Base-by-base conservation (phyloP, 2,113 vertebrate genomes). In the Manacus vitellinus region DNA sequence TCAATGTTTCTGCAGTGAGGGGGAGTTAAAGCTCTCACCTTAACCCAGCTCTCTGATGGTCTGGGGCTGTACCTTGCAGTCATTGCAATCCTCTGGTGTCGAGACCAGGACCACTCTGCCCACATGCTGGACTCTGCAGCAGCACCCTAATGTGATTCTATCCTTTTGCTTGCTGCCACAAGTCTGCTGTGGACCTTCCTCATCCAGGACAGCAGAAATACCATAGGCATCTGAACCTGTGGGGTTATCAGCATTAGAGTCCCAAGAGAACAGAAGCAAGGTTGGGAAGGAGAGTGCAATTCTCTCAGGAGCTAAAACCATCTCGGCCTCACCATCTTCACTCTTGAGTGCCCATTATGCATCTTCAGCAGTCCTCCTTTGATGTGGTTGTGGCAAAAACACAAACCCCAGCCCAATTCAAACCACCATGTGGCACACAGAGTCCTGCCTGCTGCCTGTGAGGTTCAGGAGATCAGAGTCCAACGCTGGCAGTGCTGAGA, bases 351-450 rank as follows among this genome's bases (percentile, higher is more conserved):
- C 68, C 12, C 63, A 23, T 3, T 9, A 28, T 4, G 13, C 37
- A 44, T 4, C 13, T 52, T 71, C 27, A 65, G 12, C 14, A 24
- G 31, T 9, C 21, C 21, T 66, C 33, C 24, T 65, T n/a, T 10
- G 44, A 61, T 4, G 4, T 20, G 28, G 22, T 7, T 37, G 39
- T 31, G 55, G 37, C 22, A 44, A 75, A 88, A 47, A 3, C 8
- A 41, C 14, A 66, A 78, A 66, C 3, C 9, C 6, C 56, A 39
- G 41, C 8, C 49, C 18, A 33, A 55, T 37, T n/a, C 37, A 37
- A 21, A 51, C 27, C 10, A 7, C 12, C 44, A 14, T 0, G 0
- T 4, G 4, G n/a, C 44, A 65, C 35, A 59, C 20, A 28, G 0
- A 0, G 4, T 25, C 30, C 58, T 59, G 51, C 49, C n/a, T 37